Evolutionary conservation across 1,140 invertebrate genomes (phyloP).

Genomic region (Chionoecetes opilio): DNA sequence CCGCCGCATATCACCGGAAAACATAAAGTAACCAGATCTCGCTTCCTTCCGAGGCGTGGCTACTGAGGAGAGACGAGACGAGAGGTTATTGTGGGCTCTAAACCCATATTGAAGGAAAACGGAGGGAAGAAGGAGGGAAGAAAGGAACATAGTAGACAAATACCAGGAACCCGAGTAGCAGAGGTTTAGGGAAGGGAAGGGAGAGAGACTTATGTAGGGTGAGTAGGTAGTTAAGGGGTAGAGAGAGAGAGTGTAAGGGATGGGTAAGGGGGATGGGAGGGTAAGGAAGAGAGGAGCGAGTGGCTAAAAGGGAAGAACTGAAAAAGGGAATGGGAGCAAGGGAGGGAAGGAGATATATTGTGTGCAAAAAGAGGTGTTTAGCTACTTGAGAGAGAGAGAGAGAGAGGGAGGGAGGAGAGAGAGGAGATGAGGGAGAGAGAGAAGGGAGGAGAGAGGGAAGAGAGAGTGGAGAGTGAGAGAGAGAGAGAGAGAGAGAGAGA

Average conservation of each 20-base stretch:
- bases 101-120: neutral
- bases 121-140: neutral
- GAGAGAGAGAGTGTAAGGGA: too few species aligned
- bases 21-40: neutral
- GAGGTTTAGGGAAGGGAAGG: neutral
- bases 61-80: neutral
- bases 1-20: neutral
- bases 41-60: neutral
- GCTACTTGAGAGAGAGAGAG: neutral
- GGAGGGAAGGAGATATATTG: too few species aligned
- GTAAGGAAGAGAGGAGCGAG: neutral
- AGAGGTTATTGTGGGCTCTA: neutral
- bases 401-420: neutral
- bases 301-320: neutral
- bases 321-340: neutral
- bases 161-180: neutral
- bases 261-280: neutral
- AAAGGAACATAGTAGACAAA: neutral
- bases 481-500: constrained; percentile 10
- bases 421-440: neutral
- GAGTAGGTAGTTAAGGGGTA: too few species aligned
- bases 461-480: neutral
- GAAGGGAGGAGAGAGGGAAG: neutral
- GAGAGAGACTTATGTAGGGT: too few species aligned
- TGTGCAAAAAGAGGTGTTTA: too few species aligned